Percentiles rank a stretch among this genome's conserved stretches.
Evolutionary conservation across 1,140 invertebrate genomes (phyloP).

Genomic region (Eueides isabella): DNA sequence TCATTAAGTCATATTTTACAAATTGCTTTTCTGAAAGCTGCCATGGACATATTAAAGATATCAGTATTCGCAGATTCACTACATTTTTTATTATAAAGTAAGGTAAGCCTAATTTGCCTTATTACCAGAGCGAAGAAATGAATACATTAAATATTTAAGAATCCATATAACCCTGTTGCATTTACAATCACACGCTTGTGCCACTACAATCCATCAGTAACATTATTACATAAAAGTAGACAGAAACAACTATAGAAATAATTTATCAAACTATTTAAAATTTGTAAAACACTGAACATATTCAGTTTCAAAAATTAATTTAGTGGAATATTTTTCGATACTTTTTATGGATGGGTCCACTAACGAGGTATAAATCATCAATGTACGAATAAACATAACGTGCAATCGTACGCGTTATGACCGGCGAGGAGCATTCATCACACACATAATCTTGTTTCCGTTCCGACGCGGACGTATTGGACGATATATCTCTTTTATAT

Average conservation of each 20-base stretch:
- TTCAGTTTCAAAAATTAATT: not conserved
- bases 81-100: too few species aligned
- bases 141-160: too few species aligned
- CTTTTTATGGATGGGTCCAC: constrained; percentile 9
- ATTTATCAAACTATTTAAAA: not conserved
- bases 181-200: too few species aligned
- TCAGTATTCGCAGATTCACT: too few species aligned
- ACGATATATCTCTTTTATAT: constrained; percentile 53
- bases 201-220: too few species aligned
- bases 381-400: constrained; percentile 27
- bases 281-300: not conserved
- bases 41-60: too few species aligned
- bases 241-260: not conserved
- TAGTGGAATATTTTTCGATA: not conserved
- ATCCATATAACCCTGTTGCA: too few species aligned
- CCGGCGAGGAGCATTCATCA: constrained; percentile 58
- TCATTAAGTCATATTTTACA: too few species aligned
- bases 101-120: too few species aligned
- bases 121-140: too few species aligned
- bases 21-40: too few species aligned
- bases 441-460: constrained; percentile 61
- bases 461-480: constrained; percentile 51
- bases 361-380: constrained; percentile 32
- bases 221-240: not conserved
- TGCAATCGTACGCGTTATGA: constrained; percentile 40